Base-by-base conservation (phyloP, 1,140 invertebrate genomes). In the Cotesia glomerata region DNA sequence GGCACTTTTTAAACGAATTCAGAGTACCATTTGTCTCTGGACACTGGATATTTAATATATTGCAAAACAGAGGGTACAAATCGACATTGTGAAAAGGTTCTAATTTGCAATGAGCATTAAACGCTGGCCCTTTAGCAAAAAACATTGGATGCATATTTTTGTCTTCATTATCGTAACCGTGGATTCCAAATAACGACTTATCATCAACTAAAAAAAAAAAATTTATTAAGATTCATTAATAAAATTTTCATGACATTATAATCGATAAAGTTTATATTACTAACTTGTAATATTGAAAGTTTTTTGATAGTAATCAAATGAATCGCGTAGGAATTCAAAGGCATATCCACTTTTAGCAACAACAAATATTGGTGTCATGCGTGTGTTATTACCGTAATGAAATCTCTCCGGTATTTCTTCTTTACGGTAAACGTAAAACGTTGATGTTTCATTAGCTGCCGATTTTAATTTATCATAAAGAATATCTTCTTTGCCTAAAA, bases 91-190 rank as follows among this genome's bases (percentile, higher is more conserved):
- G 80, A 77, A 93, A 92, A 3, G 89, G 89, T 1, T 88, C 78
- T 2, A 89, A 76, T 77, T 86, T 86, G 69, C 87, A 87, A 34
- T 87, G 80, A 61, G 82, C 75, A 75, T 88, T 85, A 80, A 94
- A 91, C 35, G 88, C 85, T 56, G 92, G 92, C 5, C 93, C 93
- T 67, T 86, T 84, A 0, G 91, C 92, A 69, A 93, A 88, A 76
- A 94, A 94, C 73, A 92, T 90, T 34, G 92, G 90, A 78, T 90
- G 88, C 92, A 94, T 93, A 13, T 86, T 83, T 39, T 74, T 66
- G 2, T 84, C 78, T 13, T 81, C 81, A 74, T 92, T 92, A 73
- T 91, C 89, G 76, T 93, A 94, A 1, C 93, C 93, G 80, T 93
- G 92, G n/a, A 89, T 78, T 2, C 92, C 92, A 80, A 90, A 91